These are phyloP conservation scores for Trematocara unimaculatum DNA, from an alignment of 2,113 vertebrate species.

Conservation along the genomic window DNA sequence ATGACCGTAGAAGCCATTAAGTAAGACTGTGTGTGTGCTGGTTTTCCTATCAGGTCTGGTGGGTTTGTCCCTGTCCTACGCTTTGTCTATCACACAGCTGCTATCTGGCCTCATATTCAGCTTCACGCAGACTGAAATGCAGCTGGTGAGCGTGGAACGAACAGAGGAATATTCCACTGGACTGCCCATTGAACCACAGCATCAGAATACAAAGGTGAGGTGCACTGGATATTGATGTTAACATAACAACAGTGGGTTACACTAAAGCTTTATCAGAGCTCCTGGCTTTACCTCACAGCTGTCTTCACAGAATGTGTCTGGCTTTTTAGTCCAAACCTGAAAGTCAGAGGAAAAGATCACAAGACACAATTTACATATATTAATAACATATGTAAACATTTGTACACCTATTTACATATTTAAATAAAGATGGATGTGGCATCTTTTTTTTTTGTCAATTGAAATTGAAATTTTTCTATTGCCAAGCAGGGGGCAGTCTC, in stretches of 20 bases:
- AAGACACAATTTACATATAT: not conserved
- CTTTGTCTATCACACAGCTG: slow-evolving; percentile 85
- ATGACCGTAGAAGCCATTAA: not conserved
- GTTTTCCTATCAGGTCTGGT: slow-evolving; percentile 78
- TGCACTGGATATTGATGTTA: not conserved
- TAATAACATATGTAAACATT: not conserved
- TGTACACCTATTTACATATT: not conserved
- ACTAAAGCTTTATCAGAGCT: not conserved
- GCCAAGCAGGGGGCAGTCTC: not conserved
- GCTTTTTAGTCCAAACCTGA: not conserved
- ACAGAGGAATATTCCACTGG: slow-evolving; percentile 86
- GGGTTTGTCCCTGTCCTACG: slow-evolving; percentile 88
- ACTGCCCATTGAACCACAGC: slow-evolving; percentile 79
- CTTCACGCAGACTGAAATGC: slow-evolving; percentile 90
- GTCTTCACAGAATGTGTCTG: not conserved
- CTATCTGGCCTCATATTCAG: slow-evolving; percentile 86
- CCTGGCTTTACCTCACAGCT: not conserved
- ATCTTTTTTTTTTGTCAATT: not conserved
- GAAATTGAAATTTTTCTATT: not conserved
- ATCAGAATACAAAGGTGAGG: slow-evolving; percentile 70
- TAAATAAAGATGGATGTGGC: not conserved
- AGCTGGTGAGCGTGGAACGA: slow-evolving; percentile 93
- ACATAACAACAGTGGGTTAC: not conserved
- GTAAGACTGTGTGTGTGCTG: not conserved
- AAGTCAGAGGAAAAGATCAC: not conserved